Base-by-base conservation (phyloP, 2,797 vertebrate genomes). In the Odontamblyopus rebecca region DNA sequence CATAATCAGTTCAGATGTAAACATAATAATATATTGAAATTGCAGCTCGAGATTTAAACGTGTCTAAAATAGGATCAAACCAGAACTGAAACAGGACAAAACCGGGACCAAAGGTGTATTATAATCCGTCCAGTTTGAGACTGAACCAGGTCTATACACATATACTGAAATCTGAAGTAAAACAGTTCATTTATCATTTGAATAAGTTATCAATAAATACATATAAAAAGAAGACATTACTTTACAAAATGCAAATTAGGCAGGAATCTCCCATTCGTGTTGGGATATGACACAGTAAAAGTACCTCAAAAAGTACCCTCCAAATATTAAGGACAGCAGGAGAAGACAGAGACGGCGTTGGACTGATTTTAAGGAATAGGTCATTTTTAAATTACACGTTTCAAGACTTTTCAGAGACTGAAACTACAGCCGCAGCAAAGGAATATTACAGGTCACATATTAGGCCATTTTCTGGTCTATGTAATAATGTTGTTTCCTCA, bases 121-220 rank as follows among this genome's bases (percentile, higher is more conserved):
- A 35, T 35, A 35, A 35, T 9, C 1, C 4, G 56, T 5, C 6
- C 19, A 54, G 23, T 27, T 26, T 27, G n/a, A 7, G 3, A 26
- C 11, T 11, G 23, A 57, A 57, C 4, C 41, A 13, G 41, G 2
- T 44, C 56, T 26, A 57, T 13, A 44, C 41, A 44, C 2, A 44
- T 27, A 23, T 4, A 27, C 11, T 56, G 23, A 27, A 16, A 60
- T 60, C 12, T 23, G 4, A 29, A 29, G n/a, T 29, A 29, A 59
- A 59, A 59, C 26, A 29, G 26, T 59, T 59, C 1, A 59, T 59
- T 29, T 13, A 54, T 2, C 51, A 26, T 73, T 71, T 68, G 23
- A 89, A 91, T 91, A 92, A 89, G 83, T 91, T 85, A 91, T 83
- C 62, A 91, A 91, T 91, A 91, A 92, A 82, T 68, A 82, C 35